Evolutionary conservation across 2,113 vertebrate genomes (phyloP), one percentile per base, ranked within the genome.

Genomic region (Melanocharis versteri): DNA sequence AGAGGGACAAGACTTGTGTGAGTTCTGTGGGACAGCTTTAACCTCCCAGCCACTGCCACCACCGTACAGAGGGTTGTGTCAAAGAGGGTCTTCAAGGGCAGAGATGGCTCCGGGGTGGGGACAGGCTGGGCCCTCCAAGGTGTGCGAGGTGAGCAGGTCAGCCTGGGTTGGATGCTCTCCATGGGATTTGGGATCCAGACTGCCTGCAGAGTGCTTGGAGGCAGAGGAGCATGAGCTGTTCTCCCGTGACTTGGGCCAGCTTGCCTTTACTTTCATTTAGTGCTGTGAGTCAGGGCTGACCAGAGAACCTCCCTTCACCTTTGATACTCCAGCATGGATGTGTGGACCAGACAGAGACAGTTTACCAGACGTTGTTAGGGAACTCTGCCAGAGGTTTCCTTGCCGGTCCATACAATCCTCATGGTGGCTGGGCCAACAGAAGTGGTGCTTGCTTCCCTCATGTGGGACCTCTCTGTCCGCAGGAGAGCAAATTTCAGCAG

Each of bases 251-350:
- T 77, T 89, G 68, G 89, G 64, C 72, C 83, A 62, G 64, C 76
- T 93, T 90, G 83, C 72, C 90, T 86, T 54, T 78, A 58, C 91
- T 93, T 90, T 88, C 47, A 51, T 78, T 81, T 61, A 47, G 21
- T 17, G 39, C 40, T 14, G 50, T 92, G 94, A 92, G 88, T 95
- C 92, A 92, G 71, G 83, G 68, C 79, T 89, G 64, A 62, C 80
- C 89, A 83, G 51, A 81, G 57, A 87, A 57, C 81, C 77, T 93
- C 76, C 60, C 64, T 86, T 83, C 73, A 71, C 64, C 86, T 93
- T 92, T 94, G 88, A 50, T 96, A 58, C 33, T 83, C 64, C 68
- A 83, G 1, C 64, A 66, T 57, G 58, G 75, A 65, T 54, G 45
- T 30, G 15, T 35, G 54, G 68, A 83, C 35, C 60, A 58, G 81